Evolutionary conservation across 1,140 invertebrate species (phyloP).

Genomic region (Pachypsylla venusta): DNA sequence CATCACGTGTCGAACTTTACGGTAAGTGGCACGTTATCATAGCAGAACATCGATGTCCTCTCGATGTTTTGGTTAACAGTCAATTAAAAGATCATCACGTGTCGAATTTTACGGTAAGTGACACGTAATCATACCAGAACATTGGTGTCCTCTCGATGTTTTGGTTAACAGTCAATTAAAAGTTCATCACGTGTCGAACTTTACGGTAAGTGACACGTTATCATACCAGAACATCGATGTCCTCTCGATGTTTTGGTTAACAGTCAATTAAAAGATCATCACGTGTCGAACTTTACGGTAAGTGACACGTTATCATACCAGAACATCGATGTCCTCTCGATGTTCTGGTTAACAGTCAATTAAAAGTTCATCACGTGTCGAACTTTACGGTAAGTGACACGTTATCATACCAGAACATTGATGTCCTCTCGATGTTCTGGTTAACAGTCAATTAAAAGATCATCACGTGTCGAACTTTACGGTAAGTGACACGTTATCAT

Average conservation of each 20-base stretch:
- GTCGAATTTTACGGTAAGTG: slow-evolving; percentile 81
- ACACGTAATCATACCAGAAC: too few species aligned
- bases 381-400: slow-evolving; percentile 37
- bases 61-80: slow-evolving; percentile 67
- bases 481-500: too few species aligned
- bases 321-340: too few species aligned
- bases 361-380: slow-evolving; percentile 43
- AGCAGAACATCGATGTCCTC: not conserved
- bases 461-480: slow-evolving; percentile 76
- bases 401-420: not conserved
- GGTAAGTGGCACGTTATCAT: too few species aligned
- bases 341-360: slow-evolving; percentile 73
- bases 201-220: slow-evolving; percentile 81
- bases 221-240: not conserved
- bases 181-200: slow-evolving; percentile 65
- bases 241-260: slow-evolving; percentile 42
- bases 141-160: too few species aligned
- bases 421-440: slow-evolving; percentile 30
- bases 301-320: too few species aligned
- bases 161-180: slow-evolving; percentile 76
- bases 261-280: slow-evolving; percentile 53
- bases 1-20: slow-evolving; percentile 27
- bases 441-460: slow-evolving; percentile 63
- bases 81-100: slow-evolving; percentile 55
- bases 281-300: slow-evolving; percentile 84